These are phyloP conservation scores for Trissolcus brochymenae DNA, from an alignment of 2,888 invertebrate genomes.

Conservation along the genomic window DNA sequence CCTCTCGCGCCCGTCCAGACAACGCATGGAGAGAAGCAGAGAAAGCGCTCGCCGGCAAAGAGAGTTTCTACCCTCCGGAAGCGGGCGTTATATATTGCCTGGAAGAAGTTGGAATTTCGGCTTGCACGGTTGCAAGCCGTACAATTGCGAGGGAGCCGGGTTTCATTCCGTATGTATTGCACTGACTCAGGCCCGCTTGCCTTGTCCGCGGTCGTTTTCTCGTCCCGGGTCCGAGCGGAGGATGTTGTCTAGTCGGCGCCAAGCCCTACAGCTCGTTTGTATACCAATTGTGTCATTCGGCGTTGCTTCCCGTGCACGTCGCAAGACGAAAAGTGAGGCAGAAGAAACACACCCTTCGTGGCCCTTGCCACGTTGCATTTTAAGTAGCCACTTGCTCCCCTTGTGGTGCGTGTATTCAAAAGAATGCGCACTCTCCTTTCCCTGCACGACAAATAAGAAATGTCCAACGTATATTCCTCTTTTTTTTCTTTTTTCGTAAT, in stretches of 20 bases:
- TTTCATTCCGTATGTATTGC: constrained; percentile 19
- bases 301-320: constrained; percentile 40
- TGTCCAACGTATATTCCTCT: constrained; percentile 2
- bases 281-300: constrained; percentile 49
- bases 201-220: constrained; percentile 16
- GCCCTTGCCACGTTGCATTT: constrained; percentile 37
- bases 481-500: background rate
- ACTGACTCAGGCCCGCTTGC: constrained; percentile 24
- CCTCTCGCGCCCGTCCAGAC: constrained; percentile 32
- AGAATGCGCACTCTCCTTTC: constrained; percentile 18
- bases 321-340: constrained; percentile 39
- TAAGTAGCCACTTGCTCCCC: constrained; percentile 22
- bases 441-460: constrained; percentile 8
- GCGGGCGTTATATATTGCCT: constrained; percentile 39
- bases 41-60: constrained; percentile 18
- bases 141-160: constrained; percentile 30
- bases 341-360: constrained; percentile 35
- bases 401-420: too few species aligned
- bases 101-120: constrained; percentile 46
- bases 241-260: constrained; percentile 52
- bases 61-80: constrained; percentile 41
- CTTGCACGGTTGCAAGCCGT: constrained; percentile 18
- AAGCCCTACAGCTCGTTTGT: constrained; percentile 46
- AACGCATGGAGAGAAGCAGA: constrained; percentile 17
- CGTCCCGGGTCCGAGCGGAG: constrained; percentile 35